phyloP scores from a whole-genome alignment of 2,888 invertebrate genomes.

The Tachina grossa region DNA sequence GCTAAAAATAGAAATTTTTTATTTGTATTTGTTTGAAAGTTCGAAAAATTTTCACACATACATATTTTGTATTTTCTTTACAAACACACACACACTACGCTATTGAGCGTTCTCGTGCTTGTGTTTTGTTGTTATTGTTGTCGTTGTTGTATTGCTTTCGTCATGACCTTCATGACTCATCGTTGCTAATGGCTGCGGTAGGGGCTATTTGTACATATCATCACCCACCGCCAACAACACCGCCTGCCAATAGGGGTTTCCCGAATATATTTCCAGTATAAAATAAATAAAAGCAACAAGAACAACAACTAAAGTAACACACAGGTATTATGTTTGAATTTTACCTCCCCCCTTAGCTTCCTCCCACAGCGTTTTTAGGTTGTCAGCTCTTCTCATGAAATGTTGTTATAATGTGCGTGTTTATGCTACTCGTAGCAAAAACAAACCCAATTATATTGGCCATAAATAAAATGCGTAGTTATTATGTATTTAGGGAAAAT shows the following conservation, averaged over 20 bases:
- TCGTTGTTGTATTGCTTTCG: slow-evolving; percentile 75
- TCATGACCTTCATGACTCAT: slow-evolving; percentile 84
- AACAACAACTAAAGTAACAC: slow-evolving; percentile 30
- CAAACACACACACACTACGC: not conserved
- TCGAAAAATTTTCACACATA: slow-evolving; percentile 53
- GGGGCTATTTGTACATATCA: slow-evolving; percentile 39
- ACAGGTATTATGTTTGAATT: slow-evolving; percentile 41
- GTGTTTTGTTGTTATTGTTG: slow-evolving; percentile 51
- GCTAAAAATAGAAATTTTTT: slow-evolving; percentile 13
- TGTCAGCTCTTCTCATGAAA: not conserved
- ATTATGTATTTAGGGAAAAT: slow-evolving; percentile 4
- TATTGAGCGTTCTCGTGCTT: slow-evolving; percentile 26
- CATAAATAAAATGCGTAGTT: slow-evolving; percentile 57
- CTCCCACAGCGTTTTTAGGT: not conserved
- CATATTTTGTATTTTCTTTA: slow-evolving; percentile 2
- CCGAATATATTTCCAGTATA: slow-evolving; percentile 65
- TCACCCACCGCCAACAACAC: slow-evolving; percentile 58
- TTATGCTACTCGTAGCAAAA: slow-evolving; percentile 13
- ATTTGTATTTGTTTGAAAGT: slow-evolving; percentile 53
- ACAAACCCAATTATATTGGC: slow-evolving; percentile 58
- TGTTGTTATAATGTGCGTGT: slow-evolving; percentile 40
- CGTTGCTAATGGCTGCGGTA: slow-evolving; percentile 75
- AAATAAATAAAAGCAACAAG: not conserved
- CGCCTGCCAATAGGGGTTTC: slow-evolving; percentile 75
- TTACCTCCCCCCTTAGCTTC: not conserved